Evolutionary conservation across 1,140 invertebrate genomes (phyloP), one percentile per base, ranked within the genome.

Genomic region (Ganaspis sp.): DNA sequence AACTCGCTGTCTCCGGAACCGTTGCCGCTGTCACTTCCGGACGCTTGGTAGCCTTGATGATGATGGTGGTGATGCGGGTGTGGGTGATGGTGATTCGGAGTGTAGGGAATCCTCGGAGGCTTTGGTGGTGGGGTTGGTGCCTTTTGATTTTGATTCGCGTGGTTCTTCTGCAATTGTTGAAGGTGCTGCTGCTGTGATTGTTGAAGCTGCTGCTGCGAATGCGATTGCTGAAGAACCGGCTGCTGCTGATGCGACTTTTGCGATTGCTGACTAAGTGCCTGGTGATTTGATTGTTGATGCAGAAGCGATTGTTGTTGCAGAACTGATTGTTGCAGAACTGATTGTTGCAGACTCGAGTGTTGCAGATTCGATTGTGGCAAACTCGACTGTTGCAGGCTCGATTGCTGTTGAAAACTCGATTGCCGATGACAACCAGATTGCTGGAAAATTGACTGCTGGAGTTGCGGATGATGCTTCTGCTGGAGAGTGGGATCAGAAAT

Each of bases 11-110:
- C 96, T 0, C 96, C 96, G 0, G 96, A 96, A 0, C 96, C 96
- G 83, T 97, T 97, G 1, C 96, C 96, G 9, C 96, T 97, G 90
- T 97, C 96, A 0, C 96, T 96, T 0, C 96, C 96, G 54, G 95
- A 96, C 0, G 95, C 94, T 76, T 96, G 95, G 83, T 96, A 96
- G 0, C 87, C 88, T 40, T 76, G 81, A 81, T 84, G 40, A 29
- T 70, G 38, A 76, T 82, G 81, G 84, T 86, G 81, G 76, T 81
- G 79, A 76, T 83, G 79, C 64, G 82, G 85, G 71, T 86, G 86
- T 15, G n/a, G n/a, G 29, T 88, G 86, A 64, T 87, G 87, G 6
- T 85, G 88, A 75, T 89, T 86, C 70, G 89, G 84, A 58, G 84
- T 81, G 26, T 87, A 93, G 15, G 94, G 94, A 71, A 94, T 87